phyloP scores from a whole-genome alignment of 2,113 vertebrate genomes.

The Propithecus coquereli region DNA sequence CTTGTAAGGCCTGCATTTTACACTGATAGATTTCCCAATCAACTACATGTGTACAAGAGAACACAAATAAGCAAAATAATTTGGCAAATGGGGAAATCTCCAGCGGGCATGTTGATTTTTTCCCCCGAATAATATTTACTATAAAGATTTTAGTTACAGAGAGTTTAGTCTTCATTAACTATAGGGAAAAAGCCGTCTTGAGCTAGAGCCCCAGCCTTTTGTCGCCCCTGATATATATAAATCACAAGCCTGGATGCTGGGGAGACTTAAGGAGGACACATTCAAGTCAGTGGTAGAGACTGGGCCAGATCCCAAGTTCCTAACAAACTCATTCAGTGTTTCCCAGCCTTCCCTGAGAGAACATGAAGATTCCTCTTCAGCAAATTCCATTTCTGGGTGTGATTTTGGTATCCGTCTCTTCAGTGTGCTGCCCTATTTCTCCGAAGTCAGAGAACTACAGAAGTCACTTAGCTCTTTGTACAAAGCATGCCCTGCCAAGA shows the following conservation, averaged over 20 bases:
- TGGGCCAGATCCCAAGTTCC: not conserved
- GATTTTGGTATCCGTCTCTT: not conserved
- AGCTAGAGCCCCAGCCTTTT: not conserved
- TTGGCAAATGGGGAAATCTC: constrained; percentile 70
- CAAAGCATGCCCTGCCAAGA: not conserved
- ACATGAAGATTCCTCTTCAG: not conserved
- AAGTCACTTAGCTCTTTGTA: not conserved
- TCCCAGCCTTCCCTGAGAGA: not conserved
- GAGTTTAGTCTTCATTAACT: not conserved
- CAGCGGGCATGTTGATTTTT: constrained; percentile 45
- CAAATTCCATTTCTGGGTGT: not conserved
- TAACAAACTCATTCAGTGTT: not conserved
- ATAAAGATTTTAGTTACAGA: not conserved
- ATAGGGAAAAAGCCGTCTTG: not conserved
- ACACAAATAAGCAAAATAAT: constrained; percentile 65
- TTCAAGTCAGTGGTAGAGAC: not conserved
- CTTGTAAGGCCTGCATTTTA: constrained; percentile 69
- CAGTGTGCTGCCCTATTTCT: not conserved
- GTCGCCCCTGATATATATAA: not conserved
- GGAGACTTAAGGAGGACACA: not conserved
- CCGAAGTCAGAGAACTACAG: not conserved
- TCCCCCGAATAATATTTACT: not conserved
- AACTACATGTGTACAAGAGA: constrained; percentile 73
- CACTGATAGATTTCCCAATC: constrained; percentile 67
- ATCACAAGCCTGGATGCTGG: not conserved